Conservation (phyloP, 2,888 invertebrate species). For the Patella depressa region DNA sequence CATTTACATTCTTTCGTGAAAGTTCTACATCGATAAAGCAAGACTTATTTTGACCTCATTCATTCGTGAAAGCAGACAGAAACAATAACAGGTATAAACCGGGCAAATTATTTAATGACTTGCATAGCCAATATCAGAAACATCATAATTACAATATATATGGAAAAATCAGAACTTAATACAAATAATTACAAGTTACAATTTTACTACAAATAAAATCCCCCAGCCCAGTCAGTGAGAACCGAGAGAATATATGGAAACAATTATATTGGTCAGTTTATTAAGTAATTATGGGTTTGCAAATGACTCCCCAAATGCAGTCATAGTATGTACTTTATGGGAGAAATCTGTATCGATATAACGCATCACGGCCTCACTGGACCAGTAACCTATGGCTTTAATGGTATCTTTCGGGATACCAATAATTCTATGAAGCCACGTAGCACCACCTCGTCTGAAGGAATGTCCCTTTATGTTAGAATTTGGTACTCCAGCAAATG, state of each 20-base stretch:
- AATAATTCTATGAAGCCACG: too few relatives aligned
- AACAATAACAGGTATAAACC: too few relatives aligned
- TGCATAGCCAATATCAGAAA: neutral
- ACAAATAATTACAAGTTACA: neutral
- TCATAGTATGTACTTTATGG: constrained; percentile 2
- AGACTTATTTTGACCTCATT: too few relatives aligned
- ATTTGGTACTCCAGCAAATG: too few relatives aligned
- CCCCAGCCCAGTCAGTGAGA: neutral
- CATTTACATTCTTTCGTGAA: too few relatives aligned
- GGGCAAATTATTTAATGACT: neutral
- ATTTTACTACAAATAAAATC: neutral
- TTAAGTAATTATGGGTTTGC: neutral
- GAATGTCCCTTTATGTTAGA: too few relatives aligned
- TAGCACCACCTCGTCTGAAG: too few relatives aligned
- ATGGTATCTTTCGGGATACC: too few relatives aligned
- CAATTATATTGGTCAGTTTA: neutral
- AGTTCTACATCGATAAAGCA: too few relatives aligned
- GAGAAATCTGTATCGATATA: neutral
- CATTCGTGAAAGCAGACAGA: too few relatives aligned
- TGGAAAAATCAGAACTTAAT: neutral
- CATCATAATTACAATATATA: neutral
- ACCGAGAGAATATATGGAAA: neutral
- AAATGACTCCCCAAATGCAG: neutral
- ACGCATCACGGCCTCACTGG: too few relatives aligned
- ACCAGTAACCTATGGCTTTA: too few relatives aligned